A percentile compares a stretch with the other conserved stretches of the same genome.
phyloP scores from a whole-genome alignment of 2,113 vertebrate genomes.

The Oophaga pumilio region DNA sequence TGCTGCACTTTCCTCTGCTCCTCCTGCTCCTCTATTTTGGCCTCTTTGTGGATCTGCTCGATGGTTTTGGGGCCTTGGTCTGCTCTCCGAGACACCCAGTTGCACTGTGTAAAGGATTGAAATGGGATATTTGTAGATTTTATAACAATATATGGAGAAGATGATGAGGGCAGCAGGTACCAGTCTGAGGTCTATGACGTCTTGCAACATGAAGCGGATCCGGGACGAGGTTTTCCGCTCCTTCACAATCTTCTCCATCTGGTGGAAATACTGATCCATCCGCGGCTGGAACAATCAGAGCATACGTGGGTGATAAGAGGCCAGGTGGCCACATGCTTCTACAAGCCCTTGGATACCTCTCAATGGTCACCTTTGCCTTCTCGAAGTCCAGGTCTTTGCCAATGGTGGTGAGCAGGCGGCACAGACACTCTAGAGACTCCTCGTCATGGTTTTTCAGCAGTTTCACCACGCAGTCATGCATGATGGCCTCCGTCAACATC shows the following conservation, averaged over 20 bases:
- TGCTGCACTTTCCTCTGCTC: slow-evolving; percentile 96
- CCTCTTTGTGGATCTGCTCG: slow-evolving; percentile 97
- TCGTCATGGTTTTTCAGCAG: slow-evolving; percentile 95
- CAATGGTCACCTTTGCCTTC: slow-evolving; percentile 90
- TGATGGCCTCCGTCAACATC: slow-evolving; percentile 97
- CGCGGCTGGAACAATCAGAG: slow-evolving; percentile 78
- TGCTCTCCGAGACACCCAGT: slow-evolving; percentile 93
- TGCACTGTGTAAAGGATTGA: slow-evolving; percentile 74
- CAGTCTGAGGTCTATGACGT: slow-evolving; percentile 92
- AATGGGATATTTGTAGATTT: not conserved
- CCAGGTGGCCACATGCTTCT: not conserved
- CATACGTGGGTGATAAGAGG: not conserved
- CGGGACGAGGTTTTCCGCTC: slow-evolving; percentile 96
- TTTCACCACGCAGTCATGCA: slow-evolving; percentile 98
- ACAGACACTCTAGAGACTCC: slow-evolving; percentile 94
- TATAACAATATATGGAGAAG: not conserved
- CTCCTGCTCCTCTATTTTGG: slow-evolving; percentile 97
- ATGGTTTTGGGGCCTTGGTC: slow-evolving; percentile 97
- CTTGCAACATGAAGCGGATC: slow-evolving; percentile 97
- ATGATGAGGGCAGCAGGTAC: slow-evolving; percentile 71
- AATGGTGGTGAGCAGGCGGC: slow-evolving; percentile 93
- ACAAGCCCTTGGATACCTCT: not conserved
- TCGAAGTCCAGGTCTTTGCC: slow-evolving; percentile 98
- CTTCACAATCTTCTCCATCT: slow-evolving; percentile 99
- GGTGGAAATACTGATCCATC: slow-evolving; percentile 98